A percentile compares a stretch with the other conserved stretches of the same genome.
phyloP scores from a whole-genome alignment of 2,113 vertebrate species.

The Elephantulus edwardii region DNA sequence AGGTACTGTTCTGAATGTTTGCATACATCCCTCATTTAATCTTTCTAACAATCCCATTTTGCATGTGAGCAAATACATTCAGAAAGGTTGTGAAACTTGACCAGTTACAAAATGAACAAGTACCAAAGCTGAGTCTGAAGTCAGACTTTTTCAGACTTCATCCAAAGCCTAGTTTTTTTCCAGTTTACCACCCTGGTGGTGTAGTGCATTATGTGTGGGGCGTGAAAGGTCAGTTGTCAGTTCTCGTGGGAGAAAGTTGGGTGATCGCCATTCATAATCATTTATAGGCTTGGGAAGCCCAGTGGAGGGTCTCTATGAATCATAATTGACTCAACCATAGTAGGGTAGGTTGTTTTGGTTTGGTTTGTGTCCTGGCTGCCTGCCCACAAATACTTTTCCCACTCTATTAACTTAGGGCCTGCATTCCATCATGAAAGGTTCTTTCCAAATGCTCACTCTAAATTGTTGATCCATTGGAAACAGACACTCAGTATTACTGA shows the following conservation, averaged over 20 bases:
- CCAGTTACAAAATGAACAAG: not conserved
- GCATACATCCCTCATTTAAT: not conserved
- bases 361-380: not conserved
- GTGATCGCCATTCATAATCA: too few species aligned
- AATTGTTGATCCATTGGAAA: not conserved
- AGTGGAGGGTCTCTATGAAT: too few species aligned
- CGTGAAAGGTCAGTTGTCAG: too few species aligned
- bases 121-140: not conserved
- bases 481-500: not conserved
- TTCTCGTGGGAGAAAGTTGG: too few species aligned
- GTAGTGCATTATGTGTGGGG: too few species aligned
- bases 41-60: not conserved
- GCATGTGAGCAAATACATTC: constrained; percentile 6
- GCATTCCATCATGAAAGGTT: not conserved
- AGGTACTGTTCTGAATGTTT: not conserved
- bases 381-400: not conserved
- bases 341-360: too few species aligned
- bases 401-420: not conserved
- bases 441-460: not conserved
- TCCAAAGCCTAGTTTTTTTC: not conserved
- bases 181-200: too few species aligned
- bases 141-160: not conserved
- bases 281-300: too few species aligned
- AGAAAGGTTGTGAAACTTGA: not conserved
- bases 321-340: too few species aligned